These are phyloP conservation scores for Icerya purchasi DNA, from an alignment of 2,888 invertebrate species.

Conservation along the genomic window DNA sequence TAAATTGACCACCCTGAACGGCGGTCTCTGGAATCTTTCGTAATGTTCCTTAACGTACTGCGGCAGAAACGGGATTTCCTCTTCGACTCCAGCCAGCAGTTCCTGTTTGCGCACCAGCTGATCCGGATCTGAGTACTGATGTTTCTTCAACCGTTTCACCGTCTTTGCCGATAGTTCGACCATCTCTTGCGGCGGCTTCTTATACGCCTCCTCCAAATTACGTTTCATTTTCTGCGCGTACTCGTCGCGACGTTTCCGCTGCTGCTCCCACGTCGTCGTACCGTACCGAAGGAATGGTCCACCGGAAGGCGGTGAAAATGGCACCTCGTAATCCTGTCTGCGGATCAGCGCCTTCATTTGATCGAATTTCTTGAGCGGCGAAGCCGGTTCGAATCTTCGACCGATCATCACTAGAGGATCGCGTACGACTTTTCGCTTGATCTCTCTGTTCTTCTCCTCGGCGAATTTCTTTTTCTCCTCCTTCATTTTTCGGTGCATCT, in stretches of 20 bases:
- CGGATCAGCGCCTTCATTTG: background rate
- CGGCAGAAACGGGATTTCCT: background rate
- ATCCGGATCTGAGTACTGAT: background rate
- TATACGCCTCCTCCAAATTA: no score
- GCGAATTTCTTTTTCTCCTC: background rate
- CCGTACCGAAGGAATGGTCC: no score
- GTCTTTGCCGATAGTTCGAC: no score
- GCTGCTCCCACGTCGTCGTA: no score
- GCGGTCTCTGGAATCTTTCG: background rate
- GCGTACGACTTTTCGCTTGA: background rate
- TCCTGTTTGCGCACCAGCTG: background rate
- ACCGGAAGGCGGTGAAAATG: no score
- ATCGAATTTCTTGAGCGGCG: background rate
- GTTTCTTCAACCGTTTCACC: no score
- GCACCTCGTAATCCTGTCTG: background rate
- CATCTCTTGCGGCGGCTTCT: no score
- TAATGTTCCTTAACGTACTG: background rate
- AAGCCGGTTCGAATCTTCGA: background rate
- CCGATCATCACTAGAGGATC: no score
- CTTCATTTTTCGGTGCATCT: background rate
- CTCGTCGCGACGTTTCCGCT: no score
- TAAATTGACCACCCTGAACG: background rate
- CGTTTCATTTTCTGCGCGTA: no score
- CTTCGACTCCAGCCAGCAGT: background rate
- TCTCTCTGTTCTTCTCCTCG: background rate